These are phyloP conservation scores for Mystacornis crossleyi DNA, from an alignment of 2,113 vertebrate species.

Conservation along the genomic window DNA sequence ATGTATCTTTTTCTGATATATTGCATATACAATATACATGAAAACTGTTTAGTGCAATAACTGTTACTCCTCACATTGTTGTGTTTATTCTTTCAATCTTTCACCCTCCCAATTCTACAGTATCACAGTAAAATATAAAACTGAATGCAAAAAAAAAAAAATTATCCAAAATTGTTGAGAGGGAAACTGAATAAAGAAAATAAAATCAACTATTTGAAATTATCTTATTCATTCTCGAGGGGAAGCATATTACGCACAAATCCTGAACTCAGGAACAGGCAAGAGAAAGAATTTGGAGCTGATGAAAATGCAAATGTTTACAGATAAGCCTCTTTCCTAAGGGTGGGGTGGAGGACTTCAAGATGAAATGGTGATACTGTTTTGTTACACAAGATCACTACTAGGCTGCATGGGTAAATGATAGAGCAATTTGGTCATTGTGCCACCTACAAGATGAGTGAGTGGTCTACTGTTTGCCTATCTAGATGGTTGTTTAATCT, in stretches of 20 bases:
- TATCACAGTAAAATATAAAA: not conserved
- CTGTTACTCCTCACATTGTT: not conserved
- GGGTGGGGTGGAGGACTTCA: not conserved
- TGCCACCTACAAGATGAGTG: not conserved
- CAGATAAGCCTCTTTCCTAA: not conserved
- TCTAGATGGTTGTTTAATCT: not conserved
- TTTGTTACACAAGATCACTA: not conserved
- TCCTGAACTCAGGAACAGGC: not conserved
- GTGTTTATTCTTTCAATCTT: not conserved
- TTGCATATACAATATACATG: not conserved
- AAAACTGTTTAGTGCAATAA: not conserved
- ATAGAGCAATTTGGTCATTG: not conserved
- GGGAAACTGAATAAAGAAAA: not conserved
- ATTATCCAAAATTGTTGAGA: not conserved
- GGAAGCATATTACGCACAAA: not conserved
- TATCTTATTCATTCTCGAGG: not conserved
- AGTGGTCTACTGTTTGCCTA: not conserved
- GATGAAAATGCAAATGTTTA: slow-evolving; percentile 13
- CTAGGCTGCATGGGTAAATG: not conserved
- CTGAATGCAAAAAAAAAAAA: not conserved
- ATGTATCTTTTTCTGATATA: not conserved
- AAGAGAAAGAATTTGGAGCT: not conserved
- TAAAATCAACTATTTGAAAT: not conserved
- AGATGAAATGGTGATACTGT: not conserved
- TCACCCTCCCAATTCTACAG: not conserved